Evolutionary conservation across 2,113 vertebrate species (phyloP), one percentile per base, ranked within the genome.

Genomic region (Lipotes vexillifer): DNA sequence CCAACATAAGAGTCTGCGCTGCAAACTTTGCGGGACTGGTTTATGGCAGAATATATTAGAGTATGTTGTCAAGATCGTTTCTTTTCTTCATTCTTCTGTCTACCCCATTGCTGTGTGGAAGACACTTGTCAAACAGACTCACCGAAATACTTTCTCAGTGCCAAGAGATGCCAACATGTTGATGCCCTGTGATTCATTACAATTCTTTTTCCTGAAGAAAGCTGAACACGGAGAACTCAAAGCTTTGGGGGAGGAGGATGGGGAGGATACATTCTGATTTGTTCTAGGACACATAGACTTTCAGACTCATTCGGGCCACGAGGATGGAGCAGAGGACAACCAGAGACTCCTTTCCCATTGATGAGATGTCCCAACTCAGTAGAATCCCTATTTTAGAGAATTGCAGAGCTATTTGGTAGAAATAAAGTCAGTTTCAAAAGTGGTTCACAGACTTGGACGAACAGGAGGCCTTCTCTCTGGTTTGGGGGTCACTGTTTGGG

Each of bases 181-280:
- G 10, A 29, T n/a, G 63, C 8, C 74, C 29, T 61, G 36, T 87
- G 93, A 97, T 36, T 93, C 74, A 52, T 83, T 33, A 23, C 10
- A 41, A 49, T 75, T 88, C 69, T 77, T 44, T 44, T 55, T 12
- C 71, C 66, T 82, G 23, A 86, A 97, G 72, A 80, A 92, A 92
- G 96, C 78, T 93, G 92, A 96, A 93, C 90, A 88, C 74, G 41
- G 80, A 96, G 84, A 95, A 90, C 74, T 71, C 3, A 6, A 89
- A 82, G 44, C 83, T 81, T 36, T 69, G 33, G 3, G 1, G 61
- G 75, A 8, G 88, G 41, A 14, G 18, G 49, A 23, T 52, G n/a
- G 33, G 36, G 36, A 38, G 23, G 77, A 15, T 36, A 36, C 36
- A 38, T 78, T 52, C 69, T 9, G 29, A 52, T 94, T 91, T 96